These are phyloP conservation scores for Rhynchophorus ferrugineus DNA, from an alignment of 1,140 invertebrate species.

Conservation along the genomic window DNA sequence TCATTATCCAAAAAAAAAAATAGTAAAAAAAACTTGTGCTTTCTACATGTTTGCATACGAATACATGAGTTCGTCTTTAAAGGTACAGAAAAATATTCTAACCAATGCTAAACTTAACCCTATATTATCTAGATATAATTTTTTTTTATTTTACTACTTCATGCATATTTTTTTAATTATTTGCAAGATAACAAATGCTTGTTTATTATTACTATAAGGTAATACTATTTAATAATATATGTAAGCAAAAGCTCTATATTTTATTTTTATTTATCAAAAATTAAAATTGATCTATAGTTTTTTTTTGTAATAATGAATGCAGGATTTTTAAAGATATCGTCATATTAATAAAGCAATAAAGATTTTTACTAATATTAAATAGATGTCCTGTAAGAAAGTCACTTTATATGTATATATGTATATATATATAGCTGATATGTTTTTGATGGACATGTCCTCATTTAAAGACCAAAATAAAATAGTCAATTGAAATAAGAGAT, in stretches of 20 bases:
- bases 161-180: slow-evolving; percentile 32
- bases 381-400: not conserved
- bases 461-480: not conserved
- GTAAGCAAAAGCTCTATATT: slow-evolving; percentile 12
- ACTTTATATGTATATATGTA: not conserved
- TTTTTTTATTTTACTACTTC: slow-evolving; percentile 29
- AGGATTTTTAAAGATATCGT: not conserved
- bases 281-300: not conserved
- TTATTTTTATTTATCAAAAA: slow-evolving; percentile 4
- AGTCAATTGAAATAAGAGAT: not conserved
- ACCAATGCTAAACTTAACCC: slow-evolving; percentile 23
- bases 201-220: slow-evolving; percentile 16
- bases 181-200: slow-evolving; percentile 39
- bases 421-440: too few relatives aligned
- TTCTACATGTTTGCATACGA: slow-evolving; percentile 19
- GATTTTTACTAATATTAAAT: not conserved
- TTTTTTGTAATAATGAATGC: not conserved
- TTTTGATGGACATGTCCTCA: slow-evolving; percentile 19
- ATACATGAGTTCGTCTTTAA: slow-evolving; percentile 26
- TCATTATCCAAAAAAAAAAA: not conserved
- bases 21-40: slow-evolving; percentile 6
- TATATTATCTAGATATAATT: slow-evolving; percentile 14
- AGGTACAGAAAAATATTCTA: slow-evolving; percentile 30
- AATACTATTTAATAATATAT: slow-evolving; percentile 9
- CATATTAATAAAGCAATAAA: not conserved